phyloP scores from a whole-genome alignment of 2,113 vertebrate species.

The Morone saxatilis region DNA sequence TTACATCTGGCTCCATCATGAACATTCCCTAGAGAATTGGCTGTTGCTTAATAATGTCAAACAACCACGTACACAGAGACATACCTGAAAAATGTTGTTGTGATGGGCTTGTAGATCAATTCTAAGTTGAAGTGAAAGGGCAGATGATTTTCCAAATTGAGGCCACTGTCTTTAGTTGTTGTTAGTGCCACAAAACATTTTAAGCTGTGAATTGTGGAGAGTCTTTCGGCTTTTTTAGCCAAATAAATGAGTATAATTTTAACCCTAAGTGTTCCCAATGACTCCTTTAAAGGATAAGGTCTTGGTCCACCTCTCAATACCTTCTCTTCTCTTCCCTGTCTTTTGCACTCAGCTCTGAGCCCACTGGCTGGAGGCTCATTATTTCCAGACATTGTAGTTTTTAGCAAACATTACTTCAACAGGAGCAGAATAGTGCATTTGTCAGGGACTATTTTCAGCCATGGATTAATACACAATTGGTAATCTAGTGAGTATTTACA shows the following conservation, averaged over 20 bases:
- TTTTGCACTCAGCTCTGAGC: background rate
- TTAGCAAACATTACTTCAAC: background rate
- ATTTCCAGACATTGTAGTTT: background rate
- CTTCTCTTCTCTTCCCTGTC: too few species aligned
- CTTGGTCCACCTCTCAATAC: background rate
- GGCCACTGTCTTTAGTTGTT: background rate
- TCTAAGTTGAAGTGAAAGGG: slow-evolving; percentile 7
- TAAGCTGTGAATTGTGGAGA: background rate
- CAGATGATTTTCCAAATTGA: slow-evolving; percentile 11
- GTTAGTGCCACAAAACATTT: background rate
- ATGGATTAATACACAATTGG: background rate
- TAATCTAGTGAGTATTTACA: too few species aligned
- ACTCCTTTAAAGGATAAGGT: background rate
- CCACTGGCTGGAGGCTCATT: background rate
- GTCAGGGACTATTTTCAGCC: background rate
- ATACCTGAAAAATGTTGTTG: slow-evolving; percentile 6
- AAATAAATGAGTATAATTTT: background rate
- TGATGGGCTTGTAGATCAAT: slow-evolving; percentile 30
- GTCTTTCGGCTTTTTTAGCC: background rate
- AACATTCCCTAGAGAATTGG: slow-evolving; percentile 26
- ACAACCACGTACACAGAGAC: background rate
- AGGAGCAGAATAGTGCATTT: background rate
- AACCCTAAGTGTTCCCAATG: background rate
- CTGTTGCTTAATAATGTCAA: slow-evolving; percentile 37
- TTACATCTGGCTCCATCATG: slow-evolving; percentile 15